Conservation (phyloP, 2,113 vertebrate genomes). For the Oryctolagus cuniculus region DNA sequence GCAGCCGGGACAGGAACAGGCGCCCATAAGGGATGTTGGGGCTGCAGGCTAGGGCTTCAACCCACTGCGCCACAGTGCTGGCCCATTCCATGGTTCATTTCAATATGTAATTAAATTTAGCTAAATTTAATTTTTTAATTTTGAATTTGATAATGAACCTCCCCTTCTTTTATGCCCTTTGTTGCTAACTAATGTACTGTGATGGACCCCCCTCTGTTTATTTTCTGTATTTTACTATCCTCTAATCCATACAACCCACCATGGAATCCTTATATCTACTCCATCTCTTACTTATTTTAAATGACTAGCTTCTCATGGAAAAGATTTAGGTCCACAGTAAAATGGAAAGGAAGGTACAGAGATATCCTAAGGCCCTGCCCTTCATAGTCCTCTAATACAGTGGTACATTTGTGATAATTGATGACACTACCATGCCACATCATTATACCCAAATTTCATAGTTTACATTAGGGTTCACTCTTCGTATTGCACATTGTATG, state of each 20-base stretch:
- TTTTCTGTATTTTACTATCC: neutral
- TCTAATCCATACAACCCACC: neutral
- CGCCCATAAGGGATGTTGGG: too few relatives aligned
- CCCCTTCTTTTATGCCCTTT: neutral
- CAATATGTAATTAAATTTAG: too few relatives aligned
- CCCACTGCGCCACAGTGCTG: too few relatives aligned
- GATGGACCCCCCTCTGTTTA: neutral
- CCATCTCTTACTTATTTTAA: neutral
- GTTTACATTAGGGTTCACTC: neutral
- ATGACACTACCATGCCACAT: too few relatives aligned
- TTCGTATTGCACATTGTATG: neutral
- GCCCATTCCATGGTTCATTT: neutral
- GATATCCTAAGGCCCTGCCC: too few relatives aligned
- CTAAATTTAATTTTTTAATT: conserved; percentile 51
- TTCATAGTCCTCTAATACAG: too few relatives aligned
- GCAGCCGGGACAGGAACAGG: too few relatives aligned
- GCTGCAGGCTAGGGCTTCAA: too few relatives aligned
- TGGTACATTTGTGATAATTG: neutral
- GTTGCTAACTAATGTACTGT: neutral
- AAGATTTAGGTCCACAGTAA: neutral
- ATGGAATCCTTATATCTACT: neutral
- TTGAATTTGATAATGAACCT: conserved; percentile 20
- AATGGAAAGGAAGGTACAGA: neutral
- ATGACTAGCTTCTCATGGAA: neutral
- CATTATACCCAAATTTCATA: neutral